Evolutionary conservation across 35 echinoderm and acorn worm species (phyloP).

Genomic region (Chiridota heheva): DNA sequence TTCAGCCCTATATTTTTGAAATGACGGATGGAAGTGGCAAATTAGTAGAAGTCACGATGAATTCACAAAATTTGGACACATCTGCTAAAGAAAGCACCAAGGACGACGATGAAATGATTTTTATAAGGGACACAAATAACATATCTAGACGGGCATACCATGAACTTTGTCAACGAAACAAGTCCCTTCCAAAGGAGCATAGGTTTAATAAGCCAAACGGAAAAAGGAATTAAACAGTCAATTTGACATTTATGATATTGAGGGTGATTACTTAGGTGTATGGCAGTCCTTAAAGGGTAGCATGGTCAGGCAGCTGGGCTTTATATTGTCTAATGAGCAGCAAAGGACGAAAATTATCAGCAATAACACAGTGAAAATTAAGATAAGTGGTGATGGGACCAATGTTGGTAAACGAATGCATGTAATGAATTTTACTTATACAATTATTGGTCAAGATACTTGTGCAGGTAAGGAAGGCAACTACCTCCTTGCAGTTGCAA

Average conservation of each 20-base stretch:
- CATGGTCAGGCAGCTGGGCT: background rate
- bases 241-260: background rate
- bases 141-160: too few relatives aligned
- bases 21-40: too few relatives aligned
- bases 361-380: background rate
- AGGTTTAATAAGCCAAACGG: background rate
- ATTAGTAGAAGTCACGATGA: too few relatives aligned
- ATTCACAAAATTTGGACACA: too few relatives aligned
- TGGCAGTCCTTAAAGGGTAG: background rate
- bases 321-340: too few relatives aligned
- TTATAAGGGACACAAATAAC: too few relatives aligned
- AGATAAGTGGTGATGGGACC: conserved; percentile 31
- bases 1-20: too few relatives aligned
- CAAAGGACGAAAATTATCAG: background rate
- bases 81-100: too few relatives aligned
- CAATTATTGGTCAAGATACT: background rate
- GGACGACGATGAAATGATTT: too few relatives aligned
- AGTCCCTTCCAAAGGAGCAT: too few relatives aligned
- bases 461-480: background rate
- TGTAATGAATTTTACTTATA: conserved; percentile 19
- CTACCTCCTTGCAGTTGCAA: background rate
- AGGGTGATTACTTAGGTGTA: background rate
- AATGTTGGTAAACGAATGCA: conserved; percentile 1
- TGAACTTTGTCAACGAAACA: too few relatives aligned
- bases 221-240: background rate